phyloP scores from a whole-genome alignment of 2,797 vertebrate genomes.

The Phrynocephalus guinanensis region DNA sequence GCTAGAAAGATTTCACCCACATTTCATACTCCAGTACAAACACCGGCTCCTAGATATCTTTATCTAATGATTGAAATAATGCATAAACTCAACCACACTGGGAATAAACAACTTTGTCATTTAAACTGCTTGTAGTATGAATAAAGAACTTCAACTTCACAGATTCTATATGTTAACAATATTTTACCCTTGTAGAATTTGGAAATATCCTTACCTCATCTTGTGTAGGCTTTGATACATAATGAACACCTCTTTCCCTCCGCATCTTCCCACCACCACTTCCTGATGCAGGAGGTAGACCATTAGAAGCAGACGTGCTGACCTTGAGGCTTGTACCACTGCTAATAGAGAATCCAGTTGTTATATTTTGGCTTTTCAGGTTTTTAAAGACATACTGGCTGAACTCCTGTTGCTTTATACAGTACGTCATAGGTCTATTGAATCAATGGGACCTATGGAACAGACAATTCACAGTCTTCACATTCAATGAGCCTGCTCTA shows the following conservation, averaged over 20 bases:
- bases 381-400: not conserved
- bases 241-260: conserved; percentile 82
- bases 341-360: conserved; percentile 63
- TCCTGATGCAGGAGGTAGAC: conserved; percentile 78
- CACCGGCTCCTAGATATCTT: not conserved
- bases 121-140: not conserved
- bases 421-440: too few relatives aligned
- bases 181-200: not conserved
- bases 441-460: too few relatives aligned
- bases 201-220: conserved; percentile 76
- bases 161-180: not conserved
- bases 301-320: conserved; percentile 86
- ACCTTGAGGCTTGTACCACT: conserved; percentile 82
- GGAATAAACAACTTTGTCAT: not conserved
- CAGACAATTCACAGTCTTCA: too few relatives aligned
- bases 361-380: not conserved
- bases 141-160: not conserved
- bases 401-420: too few relatives aligned
- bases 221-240: conserved; percentile 78
- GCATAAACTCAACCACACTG: not conserved
- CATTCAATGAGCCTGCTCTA: too few relatives aligned
- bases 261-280: conserved; percentile 89
- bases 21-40: not conserved
- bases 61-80: not conserved
- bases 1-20: not conserved